These are phyloP conservation scores for Graptemys geographica DNA, from an alignment of 2,797 vertebrate species.

Conservation along the genomic window DNA sequence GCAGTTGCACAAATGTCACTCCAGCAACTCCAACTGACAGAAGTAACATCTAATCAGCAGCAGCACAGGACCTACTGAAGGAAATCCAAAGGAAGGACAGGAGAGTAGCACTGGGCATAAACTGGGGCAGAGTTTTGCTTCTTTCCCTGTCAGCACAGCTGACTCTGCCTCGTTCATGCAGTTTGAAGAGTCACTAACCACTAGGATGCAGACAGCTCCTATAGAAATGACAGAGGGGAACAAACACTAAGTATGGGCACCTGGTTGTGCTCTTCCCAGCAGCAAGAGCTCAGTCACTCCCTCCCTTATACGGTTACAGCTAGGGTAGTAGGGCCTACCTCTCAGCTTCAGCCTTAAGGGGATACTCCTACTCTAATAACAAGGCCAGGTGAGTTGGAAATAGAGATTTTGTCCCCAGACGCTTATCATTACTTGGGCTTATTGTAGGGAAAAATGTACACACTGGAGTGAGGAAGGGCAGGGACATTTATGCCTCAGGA, in stretches of 20 bases:
- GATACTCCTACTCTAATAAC: background rate
- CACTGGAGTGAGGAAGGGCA: background rate
- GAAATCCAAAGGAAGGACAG: rapidly evolving
- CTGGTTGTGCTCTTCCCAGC: rapidly evolving
- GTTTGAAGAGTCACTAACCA: background rate
- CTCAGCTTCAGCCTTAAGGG: background rate
- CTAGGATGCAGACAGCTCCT: background rate
- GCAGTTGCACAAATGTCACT: background rate
- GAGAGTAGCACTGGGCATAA: background rate
- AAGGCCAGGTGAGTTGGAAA: background rate
- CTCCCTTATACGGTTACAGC: background rate
- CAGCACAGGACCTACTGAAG: background rate
- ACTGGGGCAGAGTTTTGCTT: background rate
- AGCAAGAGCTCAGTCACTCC: background rate
- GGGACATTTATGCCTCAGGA: background rate
- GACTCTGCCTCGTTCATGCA: background rate
- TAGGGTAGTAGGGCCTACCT: background rate
- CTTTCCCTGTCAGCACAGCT: rapidly evolving
- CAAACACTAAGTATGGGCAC: background rate
- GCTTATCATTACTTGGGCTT: background rate
- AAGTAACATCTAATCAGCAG: background rate
- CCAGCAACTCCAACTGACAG: rapidly evolving
- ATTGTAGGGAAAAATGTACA: background rate
- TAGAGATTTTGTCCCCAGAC: background rate
- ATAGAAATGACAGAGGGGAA: rapidly evolving